These are phyloP conservation scores for Vombatus ursinus DNA, from an alignment of 2,113 vertebrate genomes.

Conservation along the genomic window DNA sequence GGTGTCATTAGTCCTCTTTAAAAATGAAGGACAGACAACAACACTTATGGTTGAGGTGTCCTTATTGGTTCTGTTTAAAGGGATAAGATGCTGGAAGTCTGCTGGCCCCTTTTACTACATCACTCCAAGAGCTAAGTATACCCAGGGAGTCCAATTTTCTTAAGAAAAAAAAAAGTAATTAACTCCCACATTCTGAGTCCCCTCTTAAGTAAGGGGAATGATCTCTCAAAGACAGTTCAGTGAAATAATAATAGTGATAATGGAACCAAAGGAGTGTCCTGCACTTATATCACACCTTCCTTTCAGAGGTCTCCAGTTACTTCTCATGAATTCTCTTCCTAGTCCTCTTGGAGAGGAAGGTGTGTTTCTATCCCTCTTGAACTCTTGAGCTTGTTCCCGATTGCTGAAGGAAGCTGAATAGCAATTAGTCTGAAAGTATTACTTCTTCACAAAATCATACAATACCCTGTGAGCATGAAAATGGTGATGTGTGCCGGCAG, in stretches of 20 bases:
- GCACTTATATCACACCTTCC: conserved; percentile 18
- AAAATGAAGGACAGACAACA: conserved; percentile 9
- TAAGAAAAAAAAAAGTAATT: conserved; percentile 63
- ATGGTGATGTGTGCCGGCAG: neutral
- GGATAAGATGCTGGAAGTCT: neutral
- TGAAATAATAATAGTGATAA: conserved; percentile 64
- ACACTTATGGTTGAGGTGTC: conserved; percentile 16
- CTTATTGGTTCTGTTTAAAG: neutral
- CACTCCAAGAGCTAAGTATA: conserved; percentile 13
- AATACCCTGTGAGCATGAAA: conserved; percentile 47
- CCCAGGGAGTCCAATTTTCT: conserved; percentile 33
- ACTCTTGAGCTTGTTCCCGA: neutral
- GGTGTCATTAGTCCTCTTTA: conserved; percentile 14
- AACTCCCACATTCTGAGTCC: conserved; percentile 37
- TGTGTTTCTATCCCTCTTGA: neutral
- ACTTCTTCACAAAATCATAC: conserved; percentile 33
- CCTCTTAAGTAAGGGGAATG: conserved; percentile 47
- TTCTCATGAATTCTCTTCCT: conserved; percentile 25
- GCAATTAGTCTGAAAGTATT: conserved; percentile 28
- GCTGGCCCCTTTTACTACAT: neutral
- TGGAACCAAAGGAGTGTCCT: neutral
- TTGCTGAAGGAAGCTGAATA: neutral
- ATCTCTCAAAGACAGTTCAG: conserved; percentile 60
- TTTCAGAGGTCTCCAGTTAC: neutral
- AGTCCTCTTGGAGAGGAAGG: conserved; percentile 2